These are phyloP conservation scores for Idaea dimidiata DNA, from an alignment of 2,888 invertebrate species.

Conservation along the genomic window DNA sequence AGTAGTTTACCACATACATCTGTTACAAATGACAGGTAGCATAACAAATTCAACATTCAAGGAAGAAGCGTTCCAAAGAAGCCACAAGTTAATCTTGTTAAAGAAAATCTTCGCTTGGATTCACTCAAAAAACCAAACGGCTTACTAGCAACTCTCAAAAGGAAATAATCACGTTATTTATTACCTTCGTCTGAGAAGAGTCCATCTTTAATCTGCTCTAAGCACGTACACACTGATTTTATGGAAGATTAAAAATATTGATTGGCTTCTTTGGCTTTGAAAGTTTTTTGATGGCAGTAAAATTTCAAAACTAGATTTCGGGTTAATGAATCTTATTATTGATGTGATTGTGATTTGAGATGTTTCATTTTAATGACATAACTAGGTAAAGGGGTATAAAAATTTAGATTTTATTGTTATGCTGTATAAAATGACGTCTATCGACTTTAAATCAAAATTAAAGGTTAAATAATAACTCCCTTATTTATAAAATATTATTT, in stretches of 20 bases:
- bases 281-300: constrained; percentile 57
- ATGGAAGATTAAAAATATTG: constrained; percentile 70
- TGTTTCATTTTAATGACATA: neutral
- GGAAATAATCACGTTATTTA: constrained; percentile 79
- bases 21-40: constrained; percentile 32
- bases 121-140: constrained; percentile 55
- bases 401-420: neutral
- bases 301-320: constrained; percentile 48
- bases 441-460: neutral
- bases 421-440: neutral
- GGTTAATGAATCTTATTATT: constrained; percentile 48
- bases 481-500: too few species aligned
- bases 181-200: constrained; percentile 60
- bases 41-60: constrained; percentile 28
- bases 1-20: constrained; percentile 20
- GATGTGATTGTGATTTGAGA: neutral
- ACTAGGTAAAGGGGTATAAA: neutral
- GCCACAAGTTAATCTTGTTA: constrained; percentile 57
- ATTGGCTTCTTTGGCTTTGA: constrained; percentile 68
- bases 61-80: constrained; percentile 22
- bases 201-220: constrained; percentile 72
- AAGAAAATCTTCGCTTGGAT: constrained; percentile 55
- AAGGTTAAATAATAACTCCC: too few species aligned
- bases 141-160: constrained; percentile 63
- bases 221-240: constrained; percentile 69